Conservation (phyloP, 2,797 vertebrate species). For the Semotilus atromaculatus region DNA sequence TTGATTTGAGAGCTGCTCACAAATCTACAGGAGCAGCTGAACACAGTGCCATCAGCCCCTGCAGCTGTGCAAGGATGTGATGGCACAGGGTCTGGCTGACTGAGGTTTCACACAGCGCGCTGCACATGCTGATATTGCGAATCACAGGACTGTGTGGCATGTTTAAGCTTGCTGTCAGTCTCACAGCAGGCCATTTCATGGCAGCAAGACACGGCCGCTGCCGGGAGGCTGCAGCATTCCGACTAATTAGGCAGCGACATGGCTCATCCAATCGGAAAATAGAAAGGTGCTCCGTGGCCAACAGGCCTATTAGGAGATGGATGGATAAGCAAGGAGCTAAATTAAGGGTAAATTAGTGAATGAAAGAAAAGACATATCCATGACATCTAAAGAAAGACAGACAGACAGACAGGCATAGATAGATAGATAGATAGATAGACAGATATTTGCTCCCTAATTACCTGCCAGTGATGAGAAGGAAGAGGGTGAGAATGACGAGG, state of each 20-base stretch:
- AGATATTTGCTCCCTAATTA: constrained; percentile 67
- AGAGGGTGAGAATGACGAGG: constrained; percentile 95
- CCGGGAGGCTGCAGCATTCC: constrained; percentile 62
- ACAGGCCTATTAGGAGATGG: constrained; percentile 73
- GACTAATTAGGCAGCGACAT: constrained; percentile 79
- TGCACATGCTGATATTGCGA: constrained; percentile 40
- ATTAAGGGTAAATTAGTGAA: constrained; percentile 62
- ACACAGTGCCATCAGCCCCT: constrained; percentile 46
- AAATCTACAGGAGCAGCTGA: constrained; percentile 50
- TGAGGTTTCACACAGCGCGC: constrained; percentile 12
- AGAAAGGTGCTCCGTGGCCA: constrained; percentile 70
- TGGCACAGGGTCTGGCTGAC: constrained; percentile 16
- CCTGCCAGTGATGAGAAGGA: constrained; percentile 98
- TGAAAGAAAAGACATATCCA: constrained; percentile 40
- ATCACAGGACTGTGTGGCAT: constrained; percentile 21
- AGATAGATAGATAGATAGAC: neutral
- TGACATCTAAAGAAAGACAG: neutral
- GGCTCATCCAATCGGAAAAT: constrained; percentile 79
- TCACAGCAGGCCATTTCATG: constrained; percentile 44
- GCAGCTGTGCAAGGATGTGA: constrained; percentile 44
- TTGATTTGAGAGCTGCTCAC: constrained; percentile 52
- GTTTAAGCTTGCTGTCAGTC: constrained; percentile 54
- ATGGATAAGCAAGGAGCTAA: constrained; percentile 58
- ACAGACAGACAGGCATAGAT: rapidly evolving
- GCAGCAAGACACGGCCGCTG: constrained; percentile 71